Evolutionary conservation across 2,888 invertebrate species (phyloP).

Genomic region (Monopis laevigella): DNA sequence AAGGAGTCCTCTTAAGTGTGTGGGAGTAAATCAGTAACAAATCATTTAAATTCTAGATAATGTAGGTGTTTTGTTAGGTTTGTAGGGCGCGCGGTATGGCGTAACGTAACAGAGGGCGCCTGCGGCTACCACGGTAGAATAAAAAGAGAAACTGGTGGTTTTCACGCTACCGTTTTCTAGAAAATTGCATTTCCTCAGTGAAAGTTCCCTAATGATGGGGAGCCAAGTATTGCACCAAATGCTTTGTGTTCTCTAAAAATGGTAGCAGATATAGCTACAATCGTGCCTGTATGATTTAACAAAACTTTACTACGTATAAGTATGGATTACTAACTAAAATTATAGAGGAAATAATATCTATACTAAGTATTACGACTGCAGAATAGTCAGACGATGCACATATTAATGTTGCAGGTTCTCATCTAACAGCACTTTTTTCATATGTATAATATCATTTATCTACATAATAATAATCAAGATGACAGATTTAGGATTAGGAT

Average conservation of each 20-base stretch:
- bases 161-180: conserved; percentile 63
- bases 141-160: conserved; percentile 53
- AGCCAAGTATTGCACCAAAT: conserved; percentile 38
- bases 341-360: too few species aligned
- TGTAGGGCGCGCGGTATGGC: conserved; percentile 41
- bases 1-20: conserved; percentile 17
- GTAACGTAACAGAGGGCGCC: conserved; percentile 50
- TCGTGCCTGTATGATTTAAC: too few species aligned
- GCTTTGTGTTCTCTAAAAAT: conserved; percentile 1
- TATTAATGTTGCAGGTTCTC: too few species aligned
- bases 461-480: too few species aligned
- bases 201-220: conserved; percentile 56
- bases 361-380: too few species aligned
- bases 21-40: conserved; percentile 26
- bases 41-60: conserved; percentile 34
- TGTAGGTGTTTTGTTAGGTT: conserved; percentile 39
- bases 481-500: too few species aligned
- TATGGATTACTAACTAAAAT: too few species aligned
- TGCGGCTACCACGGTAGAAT: conserved; percentile 39
- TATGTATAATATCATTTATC: too few species aligned
- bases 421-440: too few species aligned
- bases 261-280: too few species aligned
- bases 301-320: too few species aligned
- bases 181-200: conserved; percentile 63
- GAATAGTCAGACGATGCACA: too few species aligned